These are phyloP conservation scores for Euwallacea similis DNA, from an alignment of 1,140 invertebrate genomes.

Conservation along the genomic window DNA sequence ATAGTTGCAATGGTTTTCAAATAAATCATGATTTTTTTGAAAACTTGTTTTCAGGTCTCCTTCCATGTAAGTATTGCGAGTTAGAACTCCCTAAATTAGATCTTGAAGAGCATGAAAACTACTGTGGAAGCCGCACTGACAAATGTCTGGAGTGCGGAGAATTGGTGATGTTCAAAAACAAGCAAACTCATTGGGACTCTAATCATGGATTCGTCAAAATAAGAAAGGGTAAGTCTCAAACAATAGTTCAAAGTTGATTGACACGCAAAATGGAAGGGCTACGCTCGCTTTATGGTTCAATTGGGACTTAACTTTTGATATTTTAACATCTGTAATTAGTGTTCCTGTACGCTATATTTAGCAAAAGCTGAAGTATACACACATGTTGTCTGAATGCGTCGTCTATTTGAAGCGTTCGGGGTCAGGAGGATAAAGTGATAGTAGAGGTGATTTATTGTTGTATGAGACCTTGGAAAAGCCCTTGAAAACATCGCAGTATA, in stretches of 20 bases:
- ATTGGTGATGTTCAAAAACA: conserved; percentile 69
- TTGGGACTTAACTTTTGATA: too few relatives aligned
- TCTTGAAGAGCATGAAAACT: conserved; percentile 62
- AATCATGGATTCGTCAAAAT: conserved; percentile 64
- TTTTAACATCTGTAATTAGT: too few relatives aligned
- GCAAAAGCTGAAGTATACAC: neutral
- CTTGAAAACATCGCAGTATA: too few relatives aligned
- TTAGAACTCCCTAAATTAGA: conserved; percentile 63
- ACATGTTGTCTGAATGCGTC: neutral
- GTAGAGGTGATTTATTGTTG: too few relatives aligned
- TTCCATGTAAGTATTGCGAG: conserved; percentile 64
- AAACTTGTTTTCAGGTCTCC: conserved; percentile 32
- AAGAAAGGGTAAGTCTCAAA: conserved; percentile 56
- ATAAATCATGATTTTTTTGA: too few relatives aligned
- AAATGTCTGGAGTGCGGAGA: conserved; percentile 64
- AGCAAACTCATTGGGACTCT: conserved; percentile 63
- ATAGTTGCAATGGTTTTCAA: neutral
- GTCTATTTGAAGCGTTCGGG: neutral
- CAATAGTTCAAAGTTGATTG: neutral
- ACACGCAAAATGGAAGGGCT: neutral
- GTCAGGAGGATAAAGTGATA: neutral
- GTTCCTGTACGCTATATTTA: too few relatives aligned
- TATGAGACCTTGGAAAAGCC: too few relatives aligned
- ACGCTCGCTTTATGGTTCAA: neutral
- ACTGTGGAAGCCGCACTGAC: conserved; percentile 70